Evolutionary conservation across 2,797 vertebrate species (phyloP).

Genomic region (Limnodromus scolopaceus): DNA sequence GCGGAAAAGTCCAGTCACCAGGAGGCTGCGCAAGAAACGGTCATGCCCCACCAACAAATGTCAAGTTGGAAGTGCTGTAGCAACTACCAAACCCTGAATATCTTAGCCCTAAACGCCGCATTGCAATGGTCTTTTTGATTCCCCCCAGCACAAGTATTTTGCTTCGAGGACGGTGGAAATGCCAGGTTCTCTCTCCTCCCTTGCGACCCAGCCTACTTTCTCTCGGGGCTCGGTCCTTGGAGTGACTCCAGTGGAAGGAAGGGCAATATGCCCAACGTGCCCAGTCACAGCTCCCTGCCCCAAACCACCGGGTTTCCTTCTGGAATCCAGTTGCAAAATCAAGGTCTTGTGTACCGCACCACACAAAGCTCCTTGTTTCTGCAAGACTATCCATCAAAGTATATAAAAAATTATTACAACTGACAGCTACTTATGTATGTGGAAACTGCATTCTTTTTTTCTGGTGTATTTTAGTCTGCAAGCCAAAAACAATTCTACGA

Average conservation of each 20-base stretch:
- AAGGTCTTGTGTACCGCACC: background rate
- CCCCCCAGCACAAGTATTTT: background rate
- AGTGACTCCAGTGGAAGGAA: background rate
- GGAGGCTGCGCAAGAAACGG: fast-evolving
- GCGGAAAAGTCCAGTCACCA: background rate
- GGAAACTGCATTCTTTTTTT: background rate
- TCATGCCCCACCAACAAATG: fast-evolving
- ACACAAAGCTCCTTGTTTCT: background rate
- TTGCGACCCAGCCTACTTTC: background rate
- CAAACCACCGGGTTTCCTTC: background rate
- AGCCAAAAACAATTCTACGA: background rate
- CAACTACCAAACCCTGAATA: fast-evolving
- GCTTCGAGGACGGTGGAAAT: background rate
- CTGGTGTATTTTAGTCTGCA: background rate
- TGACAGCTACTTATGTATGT: background rate
- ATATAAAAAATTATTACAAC: background rate
- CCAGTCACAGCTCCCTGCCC: background rate
- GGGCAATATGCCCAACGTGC: background rate
- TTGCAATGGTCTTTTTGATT: no score
- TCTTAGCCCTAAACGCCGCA: background rate
- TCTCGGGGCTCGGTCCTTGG: background rate
- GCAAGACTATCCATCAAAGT: background rate
- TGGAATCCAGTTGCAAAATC: background rate
- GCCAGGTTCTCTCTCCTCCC: background rate
- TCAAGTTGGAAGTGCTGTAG: background rate